phyloP scores from a whole-genome alignment of 1,140 invertebrate species.

The Homarus americanus region DNA sequence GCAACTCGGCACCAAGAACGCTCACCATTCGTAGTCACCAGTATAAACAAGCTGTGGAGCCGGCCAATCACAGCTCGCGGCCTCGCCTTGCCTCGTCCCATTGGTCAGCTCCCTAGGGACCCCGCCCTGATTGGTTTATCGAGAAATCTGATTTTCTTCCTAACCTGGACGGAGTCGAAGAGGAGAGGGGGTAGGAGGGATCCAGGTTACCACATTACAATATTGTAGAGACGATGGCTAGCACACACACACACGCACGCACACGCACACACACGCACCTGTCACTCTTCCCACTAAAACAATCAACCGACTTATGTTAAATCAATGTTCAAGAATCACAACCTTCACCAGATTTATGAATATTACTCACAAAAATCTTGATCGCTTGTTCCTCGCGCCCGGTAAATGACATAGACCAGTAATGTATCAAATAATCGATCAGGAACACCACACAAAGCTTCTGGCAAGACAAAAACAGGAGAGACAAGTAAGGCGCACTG shows the following conservation, averaged over 20 bases:
- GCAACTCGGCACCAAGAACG: not conserved
- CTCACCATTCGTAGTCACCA: slow-evolving; percentile 43
- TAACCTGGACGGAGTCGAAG: slow-evolving; percentile 32
- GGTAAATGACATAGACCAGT: too few relatives aligned
- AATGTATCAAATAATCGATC: too few relatives aligned
- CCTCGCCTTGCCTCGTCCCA: slow-evolving; percentile 26
- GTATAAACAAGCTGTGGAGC: slow-evolving; percentile 62
- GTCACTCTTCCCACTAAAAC: slow-evolving; percentile 15
- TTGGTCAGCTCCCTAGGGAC: slow-evolving; percentile 65
- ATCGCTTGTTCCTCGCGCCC: too few relatives aligned
- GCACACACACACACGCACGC: not conserved
- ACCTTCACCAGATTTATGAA: slow-evolving; percentile 32
- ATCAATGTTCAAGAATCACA: slow-evolving; percentile 48
- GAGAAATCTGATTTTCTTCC: slow-evolving; percentile 60
- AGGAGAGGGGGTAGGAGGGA: not conserved
- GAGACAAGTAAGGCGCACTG: too few relatives aligned
- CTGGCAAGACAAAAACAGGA: too few relatives aligned
- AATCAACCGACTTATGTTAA: slow-evolving; percentile 16
- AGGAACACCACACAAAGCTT: too few relatives aligned
- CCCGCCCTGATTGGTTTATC: slow-evolving; percentile 59
- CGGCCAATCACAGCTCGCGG: slow-evolving; percentile 41
- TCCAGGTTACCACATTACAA: slow-evolving; percentile 51
- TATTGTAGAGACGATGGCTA: not conserved
- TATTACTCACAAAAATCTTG: slow-evolving; percentile 3
- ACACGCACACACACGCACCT: not conserved